A percentile compares a stretch with the other conserved stretches of the same genome.
phyloP scores from a whole-genome alignment of 2,113 vertebrate species.

The Rhinogobius similis region DNA sequence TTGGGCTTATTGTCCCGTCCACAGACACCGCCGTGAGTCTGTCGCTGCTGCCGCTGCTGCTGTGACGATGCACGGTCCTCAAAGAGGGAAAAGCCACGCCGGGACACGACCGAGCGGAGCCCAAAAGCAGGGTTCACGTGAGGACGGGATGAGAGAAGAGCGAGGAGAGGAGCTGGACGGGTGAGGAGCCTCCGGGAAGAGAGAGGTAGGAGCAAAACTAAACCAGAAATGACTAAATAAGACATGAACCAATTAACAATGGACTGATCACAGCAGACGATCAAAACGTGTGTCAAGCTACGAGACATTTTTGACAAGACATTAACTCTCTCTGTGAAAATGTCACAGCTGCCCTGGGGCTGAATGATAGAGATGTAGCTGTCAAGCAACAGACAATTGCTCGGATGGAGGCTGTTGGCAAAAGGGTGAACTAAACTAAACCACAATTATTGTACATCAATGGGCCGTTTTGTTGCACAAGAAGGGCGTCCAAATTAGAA shows the following conservation, averaged over 20 bases:
- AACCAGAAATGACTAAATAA: background rate
- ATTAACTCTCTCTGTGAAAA: too few relatives aligned
- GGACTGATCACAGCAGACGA: background rate
- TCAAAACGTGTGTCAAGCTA: too few relatives aligned
- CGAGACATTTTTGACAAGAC: too few relatives aligned
- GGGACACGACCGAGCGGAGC: background rate
- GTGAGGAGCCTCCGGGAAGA: background rate
- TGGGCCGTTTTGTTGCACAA: too few relatives aligned
- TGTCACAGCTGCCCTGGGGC: too few relatives aligned
- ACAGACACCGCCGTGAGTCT: background rate
- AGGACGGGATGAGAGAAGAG: background rate
- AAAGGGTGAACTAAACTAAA: too few relatives aligned
- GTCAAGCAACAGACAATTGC: too few relatives aligned
- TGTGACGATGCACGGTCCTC: background rate
- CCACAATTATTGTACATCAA: too few relatives aligned
- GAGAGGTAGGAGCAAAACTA: background rate
- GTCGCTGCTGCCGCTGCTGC: background rate
- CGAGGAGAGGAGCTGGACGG: background rate
- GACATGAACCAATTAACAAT: background rate
- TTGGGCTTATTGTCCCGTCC: slow-evolving; percentile 5
- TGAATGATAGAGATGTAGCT: too few relatives aligned
- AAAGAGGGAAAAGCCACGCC: background rate
- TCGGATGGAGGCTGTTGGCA: too few relatives aligned
- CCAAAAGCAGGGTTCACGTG: background rate
- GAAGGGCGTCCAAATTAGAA: too few relatives aligned